Base-by-base conservation (phyloP, 2,888 invertebrate genomes). In the Cabera pusaria region DNA sequence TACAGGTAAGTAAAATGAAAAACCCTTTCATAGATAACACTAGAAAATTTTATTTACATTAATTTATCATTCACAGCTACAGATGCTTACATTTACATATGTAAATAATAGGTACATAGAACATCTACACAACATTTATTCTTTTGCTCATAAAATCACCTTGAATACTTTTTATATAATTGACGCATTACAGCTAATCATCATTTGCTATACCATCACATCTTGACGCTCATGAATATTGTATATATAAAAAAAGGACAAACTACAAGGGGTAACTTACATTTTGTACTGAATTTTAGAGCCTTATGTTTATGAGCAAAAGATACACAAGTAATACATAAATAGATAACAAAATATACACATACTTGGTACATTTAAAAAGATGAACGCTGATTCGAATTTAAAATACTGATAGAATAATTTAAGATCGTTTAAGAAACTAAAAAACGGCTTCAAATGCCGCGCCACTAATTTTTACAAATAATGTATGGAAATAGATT, bases 1-100 rank as follows among this genome's bases (percentile, higher is more conserved):
- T 8, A 17, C 5, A 6, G 8, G 10, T 7, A 3, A 9, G 17
- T 3, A 14, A 45, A 53, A 36, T 26, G 45, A 58, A 56, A 52
- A 28, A 33, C 24, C 4, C n/a, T 19, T 38, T 42, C 43, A 41
- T 59, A 55, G 44, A 54, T 66, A 58, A 60, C 64, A 64, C 56
- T 59, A 54, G 64, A 45, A 69, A 61, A 45, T 63, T 55, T 24
- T 69, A 68, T 69, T 71, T 71, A 69, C 64, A 71, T 49, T 47
- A 53, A 14, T 14, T 14, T 4, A 14, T 14, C 58, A 53, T 59
- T 68, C 66, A 70, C 59, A 70, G 53, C 67, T 69, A 67, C 59
- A 66, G 22, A 40, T 32, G n/a, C n/a, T n/a, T n/a, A 18, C 28
- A 34, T 35, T 38, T 40, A 40, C 14, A 26, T 35, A 4, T 34